Evolutionary conservation across 2,797 vertebrate genomes (phyloP).

Genomic region (Neoniphon sammara): DNA sequence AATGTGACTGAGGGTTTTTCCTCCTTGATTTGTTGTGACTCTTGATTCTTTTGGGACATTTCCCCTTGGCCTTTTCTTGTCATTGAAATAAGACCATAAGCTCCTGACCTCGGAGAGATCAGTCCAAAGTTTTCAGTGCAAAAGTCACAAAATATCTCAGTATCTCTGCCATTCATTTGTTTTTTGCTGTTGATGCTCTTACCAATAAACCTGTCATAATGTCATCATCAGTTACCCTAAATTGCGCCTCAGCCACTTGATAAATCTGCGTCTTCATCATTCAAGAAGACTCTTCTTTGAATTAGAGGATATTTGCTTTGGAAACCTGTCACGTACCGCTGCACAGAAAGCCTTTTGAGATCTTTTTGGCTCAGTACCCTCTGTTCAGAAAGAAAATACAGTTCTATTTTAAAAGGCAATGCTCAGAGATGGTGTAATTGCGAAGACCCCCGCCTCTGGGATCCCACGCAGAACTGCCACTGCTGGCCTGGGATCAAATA

Average conservation of each 20-base stretch:
- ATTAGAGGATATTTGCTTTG: too few relatives aligned
- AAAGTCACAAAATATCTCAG: neutral
- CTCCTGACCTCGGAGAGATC: neutral
- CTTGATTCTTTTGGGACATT: slow-evolving; percentile 45
- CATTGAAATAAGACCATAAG: neutral
- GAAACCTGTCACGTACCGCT: too few relatives aligned
- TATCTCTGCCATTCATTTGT: too few relatives aligned
- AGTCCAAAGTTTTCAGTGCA: neutral
- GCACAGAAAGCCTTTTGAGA: neutral
- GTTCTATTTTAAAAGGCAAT: too few relatives aligned
- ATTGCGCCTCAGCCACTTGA: neutral
- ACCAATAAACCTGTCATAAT: neutral
- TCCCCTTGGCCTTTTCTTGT: neutral
- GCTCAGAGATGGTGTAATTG: neutral
- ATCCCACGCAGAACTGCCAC: neutral
- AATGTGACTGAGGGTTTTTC: slow-evolving; percentile 48
- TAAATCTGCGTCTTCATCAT: neutral
- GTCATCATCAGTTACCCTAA: neutral
- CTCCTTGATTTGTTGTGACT: slow-evolving; percentile 61
- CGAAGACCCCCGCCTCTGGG: neutral
- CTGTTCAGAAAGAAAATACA: too few relatives aligned
- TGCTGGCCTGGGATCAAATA: neutral
- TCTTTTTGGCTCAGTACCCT: too few relatives aligned
- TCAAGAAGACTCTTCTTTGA: neutral
- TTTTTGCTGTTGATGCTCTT: neutral